Conservation (phyloP, 2,888 invertebrate genomes). For the Lasioglossum figueresi region DNA sequence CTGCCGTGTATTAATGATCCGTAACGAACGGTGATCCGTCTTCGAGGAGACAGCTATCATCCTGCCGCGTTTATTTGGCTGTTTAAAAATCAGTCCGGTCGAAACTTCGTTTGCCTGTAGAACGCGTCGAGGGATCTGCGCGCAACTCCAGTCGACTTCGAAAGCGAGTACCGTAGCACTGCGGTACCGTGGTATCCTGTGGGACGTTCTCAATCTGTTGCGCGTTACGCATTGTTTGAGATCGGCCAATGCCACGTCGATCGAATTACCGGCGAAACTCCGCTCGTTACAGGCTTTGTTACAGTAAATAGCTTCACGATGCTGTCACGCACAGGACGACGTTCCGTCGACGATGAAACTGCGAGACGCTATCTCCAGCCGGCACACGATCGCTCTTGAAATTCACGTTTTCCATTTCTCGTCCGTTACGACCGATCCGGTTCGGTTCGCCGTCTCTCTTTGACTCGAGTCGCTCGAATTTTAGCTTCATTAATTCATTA, state of each 20-base stretch:
- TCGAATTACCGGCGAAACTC: not conserved
- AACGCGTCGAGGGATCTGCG: not conserved
- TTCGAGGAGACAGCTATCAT: not conserved
- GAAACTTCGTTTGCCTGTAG: not conserved
- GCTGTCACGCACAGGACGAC: not conserved
- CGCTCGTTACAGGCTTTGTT: slow-evolving; percentile 6
- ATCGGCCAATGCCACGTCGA: not conserved
- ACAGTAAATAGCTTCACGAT: not conserved
- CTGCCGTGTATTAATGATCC: not conserved
- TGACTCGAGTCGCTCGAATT: not conserved
- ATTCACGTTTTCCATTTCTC: not conserved
- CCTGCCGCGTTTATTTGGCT: not conserved
- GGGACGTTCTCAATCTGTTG: not conserved
- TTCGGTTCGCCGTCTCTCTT: not conserved
- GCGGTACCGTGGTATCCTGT: not conserved
- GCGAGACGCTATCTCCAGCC: not conserved
- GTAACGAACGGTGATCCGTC: not conserved
- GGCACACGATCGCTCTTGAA: not conserved
- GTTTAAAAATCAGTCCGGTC: not conserved
- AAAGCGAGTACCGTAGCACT: not conserved
- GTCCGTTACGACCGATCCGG: not conserved
- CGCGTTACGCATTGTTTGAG: not conserved
- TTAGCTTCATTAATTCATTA: not conserved
- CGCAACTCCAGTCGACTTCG: not conserved
- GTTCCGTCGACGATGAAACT: not conserved